These are phyloP conservation scores for Eupeodes corollae DNA, from an alignment of 1,140 invertebrate genomes.

Conservation along the genomic window DNA sequence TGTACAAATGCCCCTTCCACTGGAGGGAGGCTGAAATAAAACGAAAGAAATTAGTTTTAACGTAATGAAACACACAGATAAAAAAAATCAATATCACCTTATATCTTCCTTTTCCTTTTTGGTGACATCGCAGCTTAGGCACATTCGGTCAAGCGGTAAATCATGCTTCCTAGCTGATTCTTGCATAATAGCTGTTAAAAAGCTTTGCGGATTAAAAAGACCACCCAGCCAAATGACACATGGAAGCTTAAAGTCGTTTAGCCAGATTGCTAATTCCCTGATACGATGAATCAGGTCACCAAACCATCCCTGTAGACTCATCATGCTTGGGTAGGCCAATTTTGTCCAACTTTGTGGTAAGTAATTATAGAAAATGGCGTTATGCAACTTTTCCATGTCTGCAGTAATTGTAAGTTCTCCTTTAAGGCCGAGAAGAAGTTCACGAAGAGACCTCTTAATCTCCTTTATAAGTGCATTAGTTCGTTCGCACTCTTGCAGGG, in stretches of 20 bases:
- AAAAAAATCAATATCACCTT: conserved; percentile 38
- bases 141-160: conserved; percentile 93
- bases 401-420: conserved; percentile 87
- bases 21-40: conserved; percentile 53
- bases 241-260: conserved; percentile 67
- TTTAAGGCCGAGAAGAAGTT: conserved; percentile 81
- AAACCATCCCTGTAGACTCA: conserved; percentile 76
- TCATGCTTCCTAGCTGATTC: conserved; percentile 92
- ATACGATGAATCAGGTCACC: conserved; percentile 72
- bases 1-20: conserved; percentile 85
- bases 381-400: conserved; percentile 84
- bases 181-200: conserved; percentile 95
- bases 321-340: conserved; percentile 79
- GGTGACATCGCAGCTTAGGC: conserved; percentile 89
- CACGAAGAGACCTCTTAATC: conserved; percentile 69
- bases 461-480: conserved; percentile 83
- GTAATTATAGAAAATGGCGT: conserved; percentile 74
- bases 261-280: conserved; percentile 72
- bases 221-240: conserved; percentile 84
- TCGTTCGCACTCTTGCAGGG: conserved; percentile 89
- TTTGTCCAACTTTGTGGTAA: conserved; percentile 75
- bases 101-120: conserved; percentile 82
- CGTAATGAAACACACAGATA: not conserved
- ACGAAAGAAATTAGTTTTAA: not conserved
- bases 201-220: conserved; percentile 94